Evolutionary conservation across 2,888 invertebrate species (phyloP).

Genomic region (Prenolepis imparis): DNA sequence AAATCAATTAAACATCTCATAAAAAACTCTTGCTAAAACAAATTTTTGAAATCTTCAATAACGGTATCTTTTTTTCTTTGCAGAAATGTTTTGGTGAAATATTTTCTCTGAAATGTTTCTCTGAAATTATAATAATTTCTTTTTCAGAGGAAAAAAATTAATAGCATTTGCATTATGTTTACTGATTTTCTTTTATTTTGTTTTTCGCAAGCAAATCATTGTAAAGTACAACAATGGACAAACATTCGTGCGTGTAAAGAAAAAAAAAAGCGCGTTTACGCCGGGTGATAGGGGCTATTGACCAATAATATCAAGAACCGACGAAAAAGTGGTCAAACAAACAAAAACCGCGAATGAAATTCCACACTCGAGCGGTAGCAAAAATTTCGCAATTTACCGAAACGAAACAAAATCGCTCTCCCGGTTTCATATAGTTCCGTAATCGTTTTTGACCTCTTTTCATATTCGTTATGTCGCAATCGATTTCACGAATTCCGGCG

Average conservation of each 20-base stretch:
- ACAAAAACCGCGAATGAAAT: conserved; percentile 58
- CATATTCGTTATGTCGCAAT: conserved; percentile 56
- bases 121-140: conserved; percentile 5
- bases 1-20: neutral
- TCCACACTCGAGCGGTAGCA: conserved; percentile 44
- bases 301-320: conserved; percentile 56
- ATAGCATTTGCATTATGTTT: neutral
- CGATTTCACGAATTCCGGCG: conserved; percentile 51
- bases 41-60: neutral
- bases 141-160: neutral
- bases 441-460: conserved; percentile 58
- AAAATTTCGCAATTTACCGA: conserved; percentile 53
- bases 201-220: conserved; percentile 36
- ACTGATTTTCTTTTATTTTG: conserved; percentile 6
- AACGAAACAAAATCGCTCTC: conserved; percentile 53
- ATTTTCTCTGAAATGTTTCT: neutral
- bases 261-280: conserved; percentile 18
- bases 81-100: neutral
- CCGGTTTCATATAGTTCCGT: conserved; percentile 47
- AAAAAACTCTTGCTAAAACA: neutral
- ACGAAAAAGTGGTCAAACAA: conserved; percentile 51
- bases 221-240: conserved; percentile 25
- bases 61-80: neutral
- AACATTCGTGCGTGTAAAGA: conserved; percentile 1
- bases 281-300: conserved; percentile 52